Conservation (phyloP, 2,888 invertebrate species). For the Fabriciana adippe region DNA sequence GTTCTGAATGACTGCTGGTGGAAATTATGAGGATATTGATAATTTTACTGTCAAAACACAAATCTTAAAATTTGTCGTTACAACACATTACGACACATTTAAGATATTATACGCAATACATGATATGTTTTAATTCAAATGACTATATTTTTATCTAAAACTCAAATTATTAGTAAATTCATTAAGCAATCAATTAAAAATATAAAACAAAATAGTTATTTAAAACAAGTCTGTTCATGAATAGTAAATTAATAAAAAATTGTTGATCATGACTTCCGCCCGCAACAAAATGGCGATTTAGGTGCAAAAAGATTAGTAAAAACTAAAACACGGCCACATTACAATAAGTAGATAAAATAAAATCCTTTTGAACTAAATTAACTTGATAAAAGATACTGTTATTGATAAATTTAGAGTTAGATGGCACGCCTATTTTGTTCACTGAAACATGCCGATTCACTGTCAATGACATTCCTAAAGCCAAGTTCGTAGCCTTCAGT, state of each 20-base stretch:
- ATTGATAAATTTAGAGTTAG: neutral
- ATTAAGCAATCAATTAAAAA: too few species aligned
- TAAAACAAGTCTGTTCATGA: too few species aligned
- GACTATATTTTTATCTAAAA: too few species aligned
- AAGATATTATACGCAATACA: too few species aligned
- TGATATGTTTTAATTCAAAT: too few species aligned
- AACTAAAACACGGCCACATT: neutral
- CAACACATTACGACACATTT: too few species aligned
- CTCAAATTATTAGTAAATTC: too few species aligned
- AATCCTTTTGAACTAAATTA: conserved; percentile 9
- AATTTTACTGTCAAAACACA: conserved; percentile 7
- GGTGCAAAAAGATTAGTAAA: conserved; percentile 1
- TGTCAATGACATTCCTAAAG: conserved; percentile 53
- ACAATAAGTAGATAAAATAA: neutral
- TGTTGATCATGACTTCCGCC: too few species aligned
- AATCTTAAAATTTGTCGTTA: too few species aligned
- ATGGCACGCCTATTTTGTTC: conserved; percentile 8
- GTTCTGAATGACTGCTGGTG: conserved; percentile 56
- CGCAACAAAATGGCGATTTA: conserved; percentile 1
- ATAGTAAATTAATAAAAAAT: too few species aligned
- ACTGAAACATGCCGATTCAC: conserved; percentile 36
- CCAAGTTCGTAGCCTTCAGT: conserved; percentile 59
- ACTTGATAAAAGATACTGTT: too few species aligned
- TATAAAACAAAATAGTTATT: too few species aligned
- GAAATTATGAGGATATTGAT: conserved; percentile 50